Evolutionary conservation across 2,113 vertebrate species (phyloP).

Genomic region (Laterallus jamaicensis): DNA sequence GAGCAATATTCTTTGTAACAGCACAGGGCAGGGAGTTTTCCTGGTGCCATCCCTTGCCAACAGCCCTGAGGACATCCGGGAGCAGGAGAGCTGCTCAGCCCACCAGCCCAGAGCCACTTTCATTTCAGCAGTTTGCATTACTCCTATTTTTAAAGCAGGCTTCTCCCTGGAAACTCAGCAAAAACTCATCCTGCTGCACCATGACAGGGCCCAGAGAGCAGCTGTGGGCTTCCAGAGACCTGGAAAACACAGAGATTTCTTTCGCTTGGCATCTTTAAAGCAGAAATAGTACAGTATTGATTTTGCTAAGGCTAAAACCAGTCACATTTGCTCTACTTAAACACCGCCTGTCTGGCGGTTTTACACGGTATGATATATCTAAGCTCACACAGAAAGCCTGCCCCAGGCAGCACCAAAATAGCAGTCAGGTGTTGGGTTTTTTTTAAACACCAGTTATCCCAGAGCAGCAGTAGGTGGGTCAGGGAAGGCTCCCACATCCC

Average conservation of each 20-base stretch:
- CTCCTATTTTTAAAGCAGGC: rapidly evolving
- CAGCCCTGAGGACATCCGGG: rapidly evolving
- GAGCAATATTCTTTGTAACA: background rate
- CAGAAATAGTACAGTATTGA: background rate
- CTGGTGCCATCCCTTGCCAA: rapidly evolving
- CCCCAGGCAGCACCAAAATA: background rate
- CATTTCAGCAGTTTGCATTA: background rate
- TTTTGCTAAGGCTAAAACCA: background rate
- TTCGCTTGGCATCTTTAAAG: background rate
- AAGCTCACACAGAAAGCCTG: background rate
- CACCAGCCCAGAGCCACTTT: rapidly evolving
- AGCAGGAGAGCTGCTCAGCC: rapidly evolving
- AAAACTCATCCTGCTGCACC: background rate
- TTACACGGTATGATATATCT: background rate
- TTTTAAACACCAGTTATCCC: background rate
- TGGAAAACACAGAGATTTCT: background rate
- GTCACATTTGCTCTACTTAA: background rate
- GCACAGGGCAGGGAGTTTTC: background rate
- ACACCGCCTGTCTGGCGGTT: background rate
- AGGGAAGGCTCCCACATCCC: background rate
- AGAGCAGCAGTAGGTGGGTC: background rate
- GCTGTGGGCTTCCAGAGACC: background rate
- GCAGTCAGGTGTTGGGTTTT: background rate
- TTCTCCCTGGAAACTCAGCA: background rate
- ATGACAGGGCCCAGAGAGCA: rapidly evolving